A percentile compares a stretch with the other conserved stretches of the same genome.
Evolutionary conservation across 2,797 vertebrate genomes (phyloP).

Genomic region (Enteromius trimaculatus): DNA sequence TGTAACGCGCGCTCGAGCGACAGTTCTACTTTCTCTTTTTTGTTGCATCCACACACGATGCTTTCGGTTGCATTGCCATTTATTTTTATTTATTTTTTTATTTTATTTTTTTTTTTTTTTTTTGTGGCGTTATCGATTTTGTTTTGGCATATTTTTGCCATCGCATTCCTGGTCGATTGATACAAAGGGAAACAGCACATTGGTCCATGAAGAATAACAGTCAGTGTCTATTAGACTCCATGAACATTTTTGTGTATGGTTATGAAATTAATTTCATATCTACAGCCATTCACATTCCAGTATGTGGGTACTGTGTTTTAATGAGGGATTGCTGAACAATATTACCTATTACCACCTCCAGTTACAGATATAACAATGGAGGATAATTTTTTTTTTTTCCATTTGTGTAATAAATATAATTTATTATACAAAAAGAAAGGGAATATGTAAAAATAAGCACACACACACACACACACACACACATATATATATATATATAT

Average conservation of each 20-base stretch:
- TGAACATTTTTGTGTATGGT: not conserved
- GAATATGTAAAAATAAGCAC: not conserved
- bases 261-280: not conserved
- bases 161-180: not conserved
- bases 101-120: not conserved
- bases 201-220: not conserved
- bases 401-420: not conserved
- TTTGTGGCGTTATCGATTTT: not conserved
- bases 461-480: too few relatives aligned
- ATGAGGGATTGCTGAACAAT: not conserved
- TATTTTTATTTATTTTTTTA: not conserved
- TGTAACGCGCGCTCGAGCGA: conserved; percentile 36
- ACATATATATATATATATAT: too few relatives aligned
- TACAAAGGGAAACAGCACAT: conserved; percentile 33
- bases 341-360: not conserved
- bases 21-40: conserved; percentile 4
- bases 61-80: not conserved
- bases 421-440: not conserved
- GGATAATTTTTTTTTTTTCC: not conserved
- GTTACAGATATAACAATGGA: conserved; percentile 16
- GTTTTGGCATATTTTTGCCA: not conserved
- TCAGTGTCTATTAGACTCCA: not conserved
- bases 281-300: not conserved
- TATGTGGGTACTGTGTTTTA: not conserved
- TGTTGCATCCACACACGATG: not conserved